These are phyloP conservation scores for Scaptomyza caliginosa DNA, from an alignment of 2,888 invertebrate genomes.

Conservation along the genomic window DNA sequence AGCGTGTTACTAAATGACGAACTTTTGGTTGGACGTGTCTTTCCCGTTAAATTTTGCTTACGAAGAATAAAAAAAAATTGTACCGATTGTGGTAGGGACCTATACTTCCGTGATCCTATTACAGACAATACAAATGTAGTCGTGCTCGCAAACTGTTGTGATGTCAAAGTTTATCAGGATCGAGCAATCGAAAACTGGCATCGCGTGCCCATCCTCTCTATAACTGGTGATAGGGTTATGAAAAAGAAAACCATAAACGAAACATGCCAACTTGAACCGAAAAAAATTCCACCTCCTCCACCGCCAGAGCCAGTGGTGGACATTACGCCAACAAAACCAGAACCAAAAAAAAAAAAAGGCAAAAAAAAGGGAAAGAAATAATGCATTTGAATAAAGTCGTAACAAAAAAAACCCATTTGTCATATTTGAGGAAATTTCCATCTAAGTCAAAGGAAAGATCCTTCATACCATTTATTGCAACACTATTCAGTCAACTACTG, in stretches of 20 bases:
- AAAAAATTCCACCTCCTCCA: conserved; percentile 13
- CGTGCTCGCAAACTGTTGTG: conserved; percentile 55
- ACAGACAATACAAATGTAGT: conserved; percentile 52
- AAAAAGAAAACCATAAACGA: conserved; percentile 39
- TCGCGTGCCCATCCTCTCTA: conserved; percentile 49
- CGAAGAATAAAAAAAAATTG: conserved; percentile 44
- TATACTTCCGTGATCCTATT: conserved; percentile 49
- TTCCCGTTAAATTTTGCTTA: conserved; percentile 57
- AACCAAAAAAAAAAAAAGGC: neutral
- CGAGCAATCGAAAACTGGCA: conserved; percentile 59
- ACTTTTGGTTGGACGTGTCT: conserved; percentile 54
- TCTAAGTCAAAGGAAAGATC: neutral
- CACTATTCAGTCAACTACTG: conserved; percentile 2
- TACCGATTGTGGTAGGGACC: conserved; percentile 32
- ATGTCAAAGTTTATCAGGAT: conserved; percentile 53
- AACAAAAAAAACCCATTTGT: neutral
- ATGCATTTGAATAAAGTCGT: conserved; percentile 10
- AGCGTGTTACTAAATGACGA: conserved; percentile 41
- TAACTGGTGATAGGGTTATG: conserved; percentile 34
- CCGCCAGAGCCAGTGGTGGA: neutral
- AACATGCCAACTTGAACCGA: conserved; percentile 35
- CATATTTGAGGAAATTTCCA: neutral
- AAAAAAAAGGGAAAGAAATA: conserved; percentile 32
- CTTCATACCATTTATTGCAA: neutral
- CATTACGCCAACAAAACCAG: neutral